Conservation (phyloP, 2,888 invertebrate species). For the Mesochorus sp. region DNA sequence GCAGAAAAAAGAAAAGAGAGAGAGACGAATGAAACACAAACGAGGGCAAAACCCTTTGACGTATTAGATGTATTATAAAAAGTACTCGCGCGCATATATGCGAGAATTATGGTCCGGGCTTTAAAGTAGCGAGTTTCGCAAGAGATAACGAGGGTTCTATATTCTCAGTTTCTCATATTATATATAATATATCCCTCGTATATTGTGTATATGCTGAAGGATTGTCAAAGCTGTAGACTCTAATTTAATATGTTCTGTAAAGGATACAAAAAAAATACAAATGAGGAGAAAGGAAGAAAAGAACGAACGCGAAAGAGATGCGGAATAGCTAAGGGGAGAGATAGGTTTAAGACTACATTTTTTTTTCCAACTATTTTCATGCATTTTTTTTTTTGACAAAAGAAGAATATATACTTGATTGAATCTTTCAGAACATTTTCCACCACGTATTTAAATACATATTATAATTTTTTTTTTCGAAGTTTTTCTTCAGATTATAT, state of each 20-base stretch:
- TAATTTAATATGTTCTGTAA: too few species aligned
- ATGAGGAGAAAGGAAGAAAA: too few species aligned
- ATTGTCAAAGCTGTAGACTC: conserved; percentile 13
- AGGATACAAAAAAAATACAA: neutral
- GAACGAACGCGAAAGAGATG: neutral
- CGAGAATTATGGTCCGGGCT: conserved; percentile 76
- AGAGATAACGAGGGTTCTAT: neutral
- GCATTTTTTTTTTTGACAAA: too few species aligned
- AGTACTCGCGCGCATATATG: conserved; percentile 62
- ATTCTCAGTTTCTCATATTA: conserved; percentile 32
- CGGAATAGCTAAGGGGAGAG: too few species aligned
- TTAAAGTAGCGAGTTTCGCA: conserved; percentile 68
- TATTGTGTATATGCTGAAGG: conserved; percentile 4
- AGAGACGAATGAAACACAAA: too few species aligned
- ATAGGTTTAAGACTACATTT: too few species aligned
- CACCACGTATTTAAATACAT: too few species aligned
- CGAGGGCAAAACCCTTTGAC: conserved; percentile 37
- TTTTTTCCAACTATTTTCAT: too few species aligned
- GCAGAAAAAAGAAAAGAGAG: conserved; percentile 19
- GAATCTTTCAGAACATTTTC: too few species aligned
- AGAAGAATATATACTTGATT: too few species aligned
- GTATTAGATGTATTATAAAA: conserved; percentile 35
- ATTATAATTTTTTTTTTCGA: too few species aligned
- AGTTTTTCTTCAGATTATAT: too few species aligned
- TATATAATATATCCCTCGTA: conserved; percentile 48